These are phyloP conservation scores for cattle (Bos taurus) DNA, from an alignment of 2,113 vertebrate genomes.

Conservation along the genomic window ARS-UCD2.0 NC_037344.1:66569001-66569500, in stretches of 20 bases:
- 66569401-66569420: not conserved
- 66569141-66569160: not conserved
- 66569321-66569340: not conserved
- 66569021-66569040: not conserved
- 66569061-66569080: not conserved
- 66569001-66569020: accelerated
- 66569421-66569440: not conserved
- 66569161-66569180: not conserved
- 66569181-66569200: not conserved
- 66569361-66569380: not conserved
- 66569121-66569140: accelerated
- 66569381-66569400: not conserved
- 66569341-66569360: not conserved
- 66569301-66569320: not conserved
- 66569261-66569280: not conserved
- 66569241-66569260: not conserved
- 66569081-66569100: not conserved
- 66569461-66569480: not conserved
- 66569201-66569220: accelerated
- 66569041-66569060: not conserved
- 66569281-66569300: not conserved
- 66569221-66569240: not conserved
- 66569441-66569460: not conserved
- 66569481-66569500: not conserved
- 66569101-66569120: not conserved